Evolutionary conservation across 2,888 invertebrate species (phyloP).

Genomic region (Nebria brevicollis): DNA sequence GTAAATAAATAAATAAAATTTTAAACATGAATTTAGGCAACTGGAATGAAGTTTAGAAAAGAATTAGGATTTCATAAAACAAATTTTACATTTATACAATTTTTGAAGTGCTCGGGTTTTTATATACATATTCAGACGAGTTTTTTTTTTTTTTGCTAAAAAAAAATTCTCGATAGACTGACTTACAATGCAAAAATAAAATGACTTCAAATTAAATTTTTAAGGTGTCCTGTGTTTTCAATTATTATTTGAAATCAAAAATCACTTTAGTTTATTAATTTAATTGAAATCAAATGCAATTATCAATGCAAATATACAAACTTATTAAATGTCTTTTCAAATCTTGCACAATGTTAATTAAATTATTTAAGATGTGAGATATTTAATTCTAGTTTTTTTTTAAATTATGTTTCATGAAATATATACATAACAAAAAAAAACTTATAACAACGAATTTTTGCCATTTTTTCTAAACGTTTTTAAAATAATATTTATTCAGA

Average conservation of each 20-base stretch:
- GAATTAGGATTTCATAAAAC: slow-evolving; percentile 30
- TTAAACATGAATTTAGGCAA: slow-evolving; percentile 38
- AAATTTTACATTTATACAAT: not conserved
- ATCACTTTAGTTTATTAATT: slow-evolving; percentile 22
- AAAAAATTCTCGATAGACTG: slow-evolving; percentile 29
- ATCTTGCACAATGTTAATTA: slow-evolving; percentile 39
- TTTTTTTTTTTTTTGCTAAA: not conserved
- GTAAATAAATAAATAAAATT: slow-evolving; percentile 37
- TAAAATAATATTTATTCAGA: slow-evolving; percentile 12
- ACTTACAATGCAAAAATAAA: slow-evolving; percentile 6
- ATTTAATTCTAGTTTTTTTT: not conserved
- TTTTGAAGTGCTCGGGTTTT: not conserved
- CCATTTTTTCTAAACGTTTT: not conserved
- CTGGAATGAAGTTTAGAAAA: slow-evolving; percentile 30
- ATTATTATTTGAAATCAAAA: not conserved
- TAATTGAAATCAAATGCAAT: slow-evolving; percentile 50
- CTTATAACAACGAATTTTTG: not conserved
- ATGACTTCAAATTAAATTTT: slow-evolving; percentile 19
- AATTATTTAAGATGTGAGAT: not conserved
- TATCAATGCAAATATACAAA: slow-evolving; percentile 49
- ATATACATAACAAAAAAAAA: not conserved
- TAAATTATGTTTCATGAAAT: not conserved
- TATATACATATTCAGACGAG: not conserved
- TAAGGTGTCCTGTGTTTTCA: not conserved
- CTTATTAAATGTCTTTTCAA: slow-evolving; percentile 32